Conservation (phyloP, 2,888 invertebrate species). For the Harpalus rubripes region DNA sequence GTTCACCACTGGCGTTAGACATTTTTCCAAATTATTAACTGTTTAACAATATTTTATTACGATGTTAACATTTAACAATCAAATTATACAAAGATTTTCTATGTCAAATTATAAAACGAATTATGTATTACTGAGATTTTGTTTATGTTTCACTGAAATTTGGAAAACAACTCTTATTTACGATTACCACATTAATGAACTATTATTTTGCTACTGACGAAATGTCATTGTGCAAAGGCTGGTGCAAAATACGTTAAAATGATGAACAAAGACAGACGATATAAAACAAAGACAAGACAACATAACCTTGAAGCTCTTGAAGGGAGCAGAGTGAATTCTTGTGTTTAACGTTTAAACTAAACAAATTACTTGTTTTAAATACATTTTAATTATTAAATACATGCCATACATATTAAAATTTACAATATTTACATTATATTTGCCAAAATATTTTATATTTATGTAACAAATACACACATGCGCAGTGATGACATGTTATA, state of each 20-base stretch:
- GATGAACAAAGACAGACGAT: conserved; percentile 17
- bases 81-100: conserved; percentile 6
- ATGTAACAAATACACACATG: conserved; percentile 32
- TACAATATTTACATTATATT: neutral
- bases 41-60: conserved; percentile 13
- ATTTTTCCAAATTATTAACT: conserved; percentile 31
- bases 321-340: too few species aligned
- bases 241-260: conserved; percentile 31
- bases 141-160: neutral
- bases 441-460: conserved; percentile 8
- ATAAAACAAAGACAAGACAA: conserved; percentile 2
- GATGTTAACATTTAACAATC: conserved; percentile 9
- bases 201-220: conserved; percentile 29
- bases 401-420: too few species aligned
- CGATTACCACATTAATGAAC: neutral
- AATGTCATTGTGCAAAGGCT: conserved; percentile 21
- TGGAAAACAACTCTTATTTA: neutral
- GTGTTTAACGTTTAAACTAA: neutral
- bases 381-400: too few species aligned
- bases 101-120: neutral
- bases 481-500: neutral
- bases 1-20: conserved; percentile 42
- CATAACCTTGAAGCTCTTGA: neutral
- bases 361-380: neutral
- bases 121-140: neutral